Conservation (phyloP, 2,113 vertebrate species). For the Percina caprodes region DNA sequence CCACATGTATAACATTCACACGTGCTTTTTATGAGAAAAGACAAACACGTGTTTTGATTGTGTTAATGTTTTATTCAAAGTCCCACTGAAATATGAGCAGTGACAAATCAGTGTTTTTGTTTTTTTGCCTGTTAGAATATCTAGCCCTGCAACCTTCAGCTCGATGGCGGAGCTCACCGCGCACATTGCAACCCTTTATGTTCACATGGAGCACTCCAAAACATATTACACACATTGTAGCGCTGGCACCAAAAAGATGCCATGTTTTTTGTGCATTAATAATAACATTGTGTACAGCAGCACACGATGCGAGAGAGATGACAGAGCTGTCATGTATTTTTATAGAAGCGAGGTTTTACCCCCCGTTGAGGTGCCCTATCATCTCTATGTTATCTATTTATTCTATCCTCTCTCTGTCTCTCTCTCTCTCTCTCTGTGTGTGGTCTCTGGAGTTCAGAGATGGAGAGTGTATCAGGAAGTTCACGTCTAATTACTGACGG, state of each 20-base stretch:
- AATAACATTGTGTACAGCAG: constrained; percentile 44
- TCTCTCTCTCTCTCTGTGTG: constrained; percentile 25
- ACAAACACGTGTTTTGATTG: not conserved
- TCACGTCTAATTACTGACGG: constrained; percentile 70
- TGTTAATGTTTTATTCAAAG: not conserved
- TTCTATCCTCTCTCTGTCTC: constrained; percentile 47
- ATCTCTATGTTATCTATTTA: constrained; percentile 64
- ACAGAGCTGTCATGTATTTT: constrained; percentile 70
- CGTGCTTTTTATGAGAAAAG: not conserved
- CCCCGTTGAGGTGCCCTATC: constrained; percentile 64
- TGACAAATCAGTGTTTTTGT: not conserved
- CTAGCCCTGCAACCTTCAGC: not conserved
- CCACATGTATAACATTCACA: too few relatives aligned
- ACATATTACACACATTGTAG: constrained; percentile 58
- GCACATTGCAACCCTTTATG: constrained; percentile 16
- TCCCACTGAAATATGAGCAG: not conserved
- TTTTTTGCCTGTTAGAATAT: too few relatives aligned
- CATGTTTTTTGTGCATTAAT: constrained; percentile 59
- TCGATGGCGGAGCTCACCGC: constrained; percentile 38
- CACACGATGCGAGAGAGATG: constrained; percentile 36
- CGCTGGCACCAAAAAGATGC: constrained; percentile 17
- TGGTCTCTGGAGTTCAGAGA: constrained; percentile 68
- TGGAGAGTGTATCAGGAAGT: constrained; percentile 60
- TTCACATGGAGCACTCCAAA: constrained; percentile 40
- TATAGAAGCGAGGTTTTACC: constrained; percentile 65